Evolutionary conservation across 2,888 invertebrate genomes (phyloP).

Genomic region (Yponomeuta evonymella): DNA sequence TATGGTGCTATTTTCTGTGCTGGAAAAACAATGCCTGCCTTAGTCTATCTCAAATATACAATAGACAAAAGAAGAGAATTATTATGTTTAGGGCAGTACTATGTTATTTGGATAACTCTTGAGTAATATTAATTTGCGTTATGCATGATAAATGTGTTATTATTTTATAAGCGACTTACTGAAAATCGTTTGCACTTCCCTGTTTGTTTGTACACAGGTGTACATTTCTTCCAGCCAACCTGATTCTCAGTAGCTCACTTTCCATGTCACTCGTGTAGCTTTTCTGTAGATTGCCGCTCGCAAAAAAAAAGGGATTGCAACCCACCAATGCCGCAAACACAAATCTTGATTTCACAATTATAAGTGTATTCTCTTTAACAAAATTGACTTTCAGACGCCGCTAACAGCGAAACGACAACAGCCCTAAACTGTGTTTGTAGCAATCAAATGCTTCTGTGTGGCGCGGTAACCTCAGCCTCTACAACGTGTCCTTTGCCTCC

Average conservation of each 20-base stretch:
- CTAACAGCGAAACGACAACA: neutral
- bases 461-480: constrained; percentile 36
- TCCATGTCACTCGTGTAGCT: neutral
- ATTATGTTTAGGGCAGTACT: too few species aligned
- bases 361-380: neutral
- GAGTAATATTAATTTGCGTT: too few species aligned
- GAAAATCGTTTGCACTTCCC: too few species aligned
- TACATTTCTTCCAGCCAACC: neutral
- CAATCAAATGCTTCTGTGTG: constrained; percentile 48
- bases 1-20: neutral
- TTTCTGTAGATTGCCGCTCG: constrained; percentile 13
- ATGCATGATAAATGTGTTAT: too few species aligned
- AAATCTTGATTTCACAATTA: constrained; percentile 8
- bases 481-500: constrained; percentile 19
- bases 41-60: too few species aligned
- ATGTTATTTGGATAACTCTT: too few species aligned
- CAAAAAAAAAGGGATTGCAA: constrained; percentile 44
- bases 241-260: neutral
- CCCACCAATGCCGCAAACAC: constrained; percentile 66
- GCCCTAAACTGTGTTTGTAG: constrained; percentile 56
- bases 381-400: neutral
- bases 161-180: too few species aligned
- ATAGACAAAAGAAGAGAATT: too few species aligned
- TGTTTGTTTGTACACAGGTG: too few species aligned
- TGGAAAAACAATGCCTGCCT: neutral